Evolutionary conservation across 2,113 vertebrate genomes (phyloP).

Genomic region (Orthochromis malagaraziensis): DNA sequence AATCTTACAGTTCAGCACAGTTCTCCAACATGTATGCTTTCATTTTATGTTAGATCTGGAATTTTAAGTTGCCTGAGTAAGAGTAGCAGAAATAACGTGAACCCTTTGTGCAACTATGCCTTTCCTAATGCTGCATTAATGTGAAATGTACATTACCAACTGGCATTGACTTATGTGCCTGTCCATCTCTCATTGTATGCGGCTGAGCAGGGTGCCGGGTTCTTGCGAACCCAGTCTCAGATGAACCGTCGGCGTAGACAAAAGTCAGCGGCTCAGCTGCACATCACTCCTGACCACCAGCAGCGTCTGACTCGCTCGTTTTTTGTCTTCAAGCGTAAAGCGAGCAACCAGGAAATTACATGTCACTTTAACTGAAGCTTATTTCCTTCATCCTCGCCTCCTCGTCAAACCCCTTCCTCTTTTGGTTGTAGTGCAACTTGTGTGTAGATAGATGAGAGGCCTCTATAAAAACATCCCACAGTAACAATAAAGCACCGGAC

Average conservation of each 20-base stretch:
- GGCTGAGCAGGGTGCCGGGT: slow-evolving; percentile 48
- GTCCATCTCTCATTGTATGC: slow-evolving; percentile 75
- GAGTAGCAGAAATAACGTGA: not conserved
- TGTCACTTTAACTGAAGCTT: slow-evolving; percentile 70
- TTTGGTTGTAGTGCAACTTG: slow-evolving; percentile 11
- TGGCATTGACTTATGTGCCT: slow-evolving; percentile 59
- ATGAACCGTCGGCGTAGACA: not conserved
- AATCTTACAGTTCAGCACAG: not conserved
- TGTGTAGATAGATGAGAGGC: not conserved
- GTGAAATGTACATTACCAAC: slow-evolving; percentile 64
- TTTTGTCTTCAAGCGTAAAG: slow-evolving; percentile 27
- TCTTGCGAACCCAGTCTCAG: slow-evolving; percentile 58
- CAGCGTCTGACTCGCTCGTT: not conserved
- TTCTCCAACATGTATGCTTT: not conserved
- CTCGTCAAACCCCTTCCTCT: slow-evolving; percentile 62
- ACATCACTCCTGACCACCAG: slow-evolving; percentile 14
- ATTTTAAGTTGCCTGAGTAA: not conserved
- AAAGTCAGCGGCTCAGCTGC: slow-evolving; percentile 16
- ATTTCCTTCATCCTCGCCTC: slow-evolving; percentile 66
- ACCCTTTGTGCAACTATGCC: not conserved
- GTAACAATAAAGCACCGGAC: not conserved
- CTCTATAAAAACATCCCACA: not conserved
- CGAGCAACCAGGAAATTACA: slow-evolving; percentile 78
- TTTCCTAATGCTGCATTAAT: not conserved
- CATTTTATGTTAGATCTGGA: not conserved